Evolutionary conservation across 2,797 vertebrate genomes (phyloP).

Genomic region (Salarias fasciatus): DNA sequence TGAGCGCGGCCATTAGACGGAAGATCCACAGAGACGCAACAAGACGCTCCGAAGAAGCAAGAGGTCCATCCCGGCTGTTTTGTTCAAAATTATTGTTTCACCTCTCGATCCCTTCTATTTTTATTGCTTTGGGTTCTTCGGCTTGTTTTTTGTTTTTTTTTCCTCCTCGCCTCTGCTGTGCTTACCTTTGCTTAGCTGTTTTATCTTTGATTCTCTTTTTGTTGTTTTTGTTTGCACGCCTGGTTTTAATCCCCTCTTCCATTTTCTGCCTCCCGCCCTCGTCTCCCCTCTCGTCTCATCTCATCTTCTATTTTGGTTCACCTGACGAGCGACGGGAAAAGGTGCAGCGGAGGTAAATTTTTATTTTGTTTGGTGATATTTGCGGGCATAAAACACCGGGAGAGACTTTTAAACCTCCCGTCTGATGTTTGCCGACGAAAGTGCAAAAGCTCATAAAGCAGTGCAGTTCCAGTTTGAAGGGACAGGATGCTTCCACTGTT

Average conservation of each 20-base stretch:
- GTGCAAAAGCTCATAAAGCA: too few species aligned
- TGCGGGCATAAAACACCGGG: slow-evolving; percentile 15
- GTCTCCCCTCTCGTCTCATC: slow-evolving; percentile 18
- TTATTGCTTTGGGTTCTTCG: slow-evolving; percentile 30
- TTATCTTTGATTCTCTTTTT: slow-evolving; percentile 18
- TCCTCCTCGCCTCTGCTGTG: slow-evolving; percentile 13
- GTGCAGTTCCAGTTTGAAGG: too few species aligned
- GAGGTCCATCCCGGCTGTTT: slow-evolving; percentile 48
- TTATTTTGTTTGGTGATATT: slow-evolving; percentile 35
- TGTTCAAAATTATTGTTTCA: slow-evolving; percentile 54
- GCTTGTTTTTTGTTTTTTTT: slow-evolving; percentile 21
- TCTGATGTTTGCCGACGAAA: slow-evolving; percentile 30
- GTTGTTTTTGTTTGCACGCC: slow-evolving; percentile 2
- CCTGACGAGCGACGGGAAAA: slow-evolving; percentile 31
- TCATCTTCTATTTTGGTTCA: slow-evolving; percentile 38
- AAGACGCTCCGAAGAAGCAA: slow-evolving; percentile 44
- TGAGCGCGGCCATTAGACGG: slow-evolving; percentile 55
- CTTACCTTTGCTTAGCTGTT: slow-evolving; percentile 28
- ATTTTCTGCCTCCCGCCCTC: slow-evolving; percentile 1
- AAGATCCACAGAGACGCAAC: slow-evolving; percentile 55
- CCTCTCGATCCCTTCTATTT: slow-evolving; percentile 51
- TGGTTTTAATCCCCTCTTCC: slow-evolving; percentile 14
- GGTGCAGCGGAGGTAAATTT: slow-evolving; percentile 29
- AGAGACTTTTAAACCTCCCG: slow-evolving; percentile 32
- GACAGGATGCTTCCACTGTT: too few species aligned